These are phyloP conservation scores for Archips crataeganus DNA, from an alignment of 2,888 invertebrate species.

Conservation along the genomic window DNA sequence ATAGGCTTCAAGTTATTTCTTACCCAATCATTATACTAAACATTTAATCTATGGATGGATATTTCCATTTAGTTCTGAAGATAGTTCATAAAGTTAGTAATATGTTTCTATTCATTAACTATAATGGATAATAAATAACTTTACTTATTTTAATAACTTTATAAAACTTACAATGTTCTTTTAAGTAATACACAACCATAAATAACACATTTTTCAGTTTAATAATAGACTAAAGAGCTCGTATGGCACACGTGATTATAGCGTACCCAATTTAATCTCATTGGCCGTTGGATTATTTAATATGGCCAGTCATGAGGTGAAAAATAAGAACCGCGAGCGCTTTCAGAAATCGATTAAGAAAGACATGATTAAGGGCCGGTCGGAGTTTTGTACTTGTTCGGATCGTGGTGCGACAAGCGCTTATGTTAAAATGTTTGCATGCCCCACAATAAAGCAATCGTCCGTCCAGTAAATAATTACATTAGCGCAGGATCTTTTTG, in stretches of 20 bases:
- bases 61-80: not conserved
- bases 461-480: conserved; percentile 73
- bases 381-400: conserved; percentile 61
- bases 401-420: conserved; percentile 51
- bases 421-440: conserved; percentile 76
- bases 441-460: conserved; percentile 73
- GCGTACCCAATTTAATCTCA: conserved; percentile 71
- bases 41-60: not conserved
- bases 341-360: conserved; percentile 81
- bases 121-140: not conserved
- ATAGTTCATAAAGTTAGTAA: too few relatives aligned
- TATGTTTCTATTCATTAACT: too few relatives aligned
- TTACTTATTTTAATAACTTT: too few relatives aligned
- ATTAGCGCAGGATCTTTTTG: conserved; percentile 68
- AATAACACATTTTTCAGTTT: conserved; percentile 29
- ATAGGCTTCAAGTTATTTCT: not conserved
- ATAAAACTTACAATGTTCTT: not conserved
- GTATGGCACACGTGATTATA: conserved; percentile 53
- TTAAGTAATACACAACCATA: conserved; percentile 9
- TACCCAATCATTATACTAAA: not conserved
- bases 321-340: conserved; percentile 68
- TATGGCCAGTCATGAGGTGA: conserved; percentile 62
- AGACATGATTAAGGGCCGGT: conserved; percentile 75
- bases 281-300: conserved; percentile 71
- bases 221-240: conserved; percentile 50